phyloP scores from a whole-genome alignment of 2,113 vertebrate species.

The Poecile atricapillus region DNA sequence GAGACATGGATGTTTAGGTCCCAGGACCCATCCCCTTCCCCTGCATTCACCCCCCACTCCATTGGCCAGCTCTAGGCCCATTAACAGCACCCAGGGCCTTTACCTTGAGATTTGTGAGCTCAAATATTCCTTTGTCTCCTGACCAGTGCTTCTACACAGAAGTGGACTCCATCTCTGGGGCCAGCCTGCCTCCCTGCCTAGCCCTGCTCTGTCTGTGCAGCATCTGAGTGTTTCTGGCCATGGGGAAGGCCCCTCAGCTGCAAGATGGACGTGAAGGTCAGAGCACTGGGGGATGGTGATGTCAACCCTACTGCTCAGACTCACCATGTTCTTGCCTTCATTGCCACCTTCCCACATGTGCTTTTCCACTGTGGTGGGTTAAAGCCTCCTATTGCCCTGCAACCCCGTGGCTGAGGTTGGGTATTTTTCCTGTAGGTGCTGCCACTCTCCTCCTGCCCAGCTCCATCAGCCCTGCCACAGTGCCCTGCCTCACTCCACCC shows the following conservation, averaged over 20 bases:
- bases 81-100: neutral
- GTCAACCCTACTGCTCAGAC: neutral
- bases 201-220: neutral
- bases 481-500: neutral
- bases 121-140: neutral
- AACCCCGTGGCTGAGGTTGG: neutral
- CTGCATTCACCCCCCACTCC: neutral
- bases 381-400: rapidly evolving
- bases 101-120: neutral
- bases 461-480: neutral
- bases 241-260: neutral
- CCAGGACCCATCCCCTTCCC: neutral
- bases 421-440: rapidly evolving
- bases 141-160: neutral
- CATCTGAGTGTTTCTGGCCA: neutral
- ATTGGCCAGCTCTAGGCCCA: neutral
- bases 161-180: neutral
- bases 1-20: neutral
- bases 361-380: neutral
- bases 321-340: neutral
- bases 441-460: neutral
- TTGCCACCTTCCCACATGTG: rapidly evolving
- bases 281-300: neutral
- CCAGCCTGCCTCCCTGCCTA: neutral
- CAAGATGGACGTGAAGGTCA: neutral